These are phyloP conservation scores for human (Homo sapiens) DNA, from an alignment of 2,113 vertebrate species.

Conservation along the genomic window DNA sequence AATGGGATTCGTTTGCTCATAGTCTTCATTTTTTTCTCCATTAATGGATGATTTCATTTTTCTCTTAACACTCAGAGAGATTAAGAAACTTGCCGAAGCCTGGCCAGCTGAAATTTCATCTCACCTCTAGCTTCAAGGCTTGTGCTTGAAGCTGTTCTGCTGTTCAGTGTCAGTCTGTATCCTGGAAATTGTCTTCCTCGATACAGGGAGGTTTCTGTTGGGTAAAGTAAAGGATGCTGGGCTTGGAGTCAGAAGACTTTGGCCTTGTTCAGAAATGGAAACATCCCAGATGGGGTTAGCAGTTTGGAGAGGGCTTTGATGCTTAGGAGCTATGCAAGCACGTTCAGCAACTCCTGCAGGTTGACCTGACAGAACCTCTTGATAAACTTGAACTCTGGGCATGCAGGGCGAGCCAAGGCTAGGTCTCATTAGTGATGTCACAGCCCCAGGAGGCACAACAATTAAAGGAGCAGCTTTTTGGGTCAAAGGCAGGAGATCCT, in stretches of 20 bases:
- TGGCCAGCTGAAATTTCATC: background rate
- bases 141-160: background rate
- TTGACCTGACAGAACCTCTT: background rate
- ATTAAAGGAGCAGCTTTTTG: background rate
- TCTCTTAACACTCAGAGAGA: background rate
- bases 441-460: background rate
- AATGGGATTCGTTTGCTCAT: background rate
- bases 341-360: background rate
- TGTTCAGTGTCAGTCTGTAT: background rate
- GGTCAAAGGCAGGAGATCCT: background rate
- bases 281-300: background rate
- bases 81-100: slow-evolving; percentile 1
- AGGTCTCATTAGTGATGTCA: background rate
- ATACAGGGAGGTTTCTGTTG: background rate
- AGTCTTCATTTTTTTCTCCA: background rate
- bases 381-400: background rate
- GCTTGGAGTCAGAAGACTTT: background rate
- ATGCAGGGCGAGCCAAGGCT: background rate
- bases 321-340: background rate
- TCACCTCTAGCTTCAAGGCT: background rate
- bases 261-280: background rate
- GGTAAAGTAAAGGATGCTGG: background rate
- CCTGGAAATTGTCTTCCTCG: background rate
- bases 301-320: background rate
- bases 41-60: slow-evolving; percentile 37